phyloP scores from a whole-genome alignment of 2,888 invertebrate species.

The Geotrupes spiniger region DNA sequence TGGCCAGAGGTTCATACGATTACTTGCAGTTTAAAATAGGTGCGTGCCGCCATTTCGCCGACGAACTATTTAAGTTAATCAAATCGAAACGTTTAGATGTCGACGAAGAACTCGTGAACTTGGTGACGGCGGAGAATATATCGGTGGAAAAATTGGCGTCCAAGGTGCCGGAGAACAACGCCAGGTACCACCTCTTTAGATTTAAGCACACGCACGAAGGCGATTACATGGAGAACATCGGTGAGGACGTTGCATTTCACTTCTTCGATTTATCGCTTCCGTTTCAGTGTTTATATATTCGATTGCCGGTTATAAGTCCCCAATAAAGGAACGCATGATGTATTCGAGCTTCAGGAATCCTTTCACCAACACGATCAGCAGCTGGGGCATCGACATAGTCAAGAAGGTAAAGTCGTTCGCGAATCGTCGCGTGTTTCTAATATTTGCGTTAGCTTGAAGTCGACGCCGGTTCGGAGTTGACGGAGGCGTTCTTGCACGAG shows the following conservation, averaged over 20 bases:
- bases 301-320: constrained; percentile 94
- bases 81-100: constrained; percentile 58
- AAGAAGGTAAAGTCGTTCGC: constrained; percentile 90
- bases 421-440: neutral
- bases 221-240: constrained; percentile 79
- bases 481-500: constrained; percentile 85
- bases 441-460: constrained; percentile 42
- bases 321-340: constrained; percentile 97
- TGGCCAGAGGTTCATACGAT: constrained; percentile 72
- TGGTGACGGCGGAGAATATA: constrained; percentile 71
- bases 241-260: constrained; percentile 51
- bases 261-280: too few relatives aligned
- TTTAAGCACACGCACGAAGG: constrained; percentile 94
- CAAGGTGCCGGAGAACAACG: constrained; percentile 80
- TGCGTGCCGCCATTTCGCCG: too few relatives aligned
- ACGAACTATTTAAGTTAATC: neutral
- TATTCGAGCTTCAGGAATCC: constrained; percentile 97
- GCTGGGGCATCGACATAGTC: constrained; percentile 72
- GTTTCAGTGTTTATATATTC: constrained; percentile 93
- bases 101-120: constrained; percentile 81
- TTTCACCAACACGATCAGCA: constrained; percentile 78
- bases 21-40: constrained; percentile 89
- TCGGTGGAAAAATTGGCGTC: constrained; percentile 66
- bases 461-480: constrained; percentile 84
- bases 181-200: constrained; percentile 87